Evolutionary conservation across 2,888 invertebrate species (phyloP), one percentile per base, ranked within the genome.

Genomic region (Calliopum simillimum): DNA sequence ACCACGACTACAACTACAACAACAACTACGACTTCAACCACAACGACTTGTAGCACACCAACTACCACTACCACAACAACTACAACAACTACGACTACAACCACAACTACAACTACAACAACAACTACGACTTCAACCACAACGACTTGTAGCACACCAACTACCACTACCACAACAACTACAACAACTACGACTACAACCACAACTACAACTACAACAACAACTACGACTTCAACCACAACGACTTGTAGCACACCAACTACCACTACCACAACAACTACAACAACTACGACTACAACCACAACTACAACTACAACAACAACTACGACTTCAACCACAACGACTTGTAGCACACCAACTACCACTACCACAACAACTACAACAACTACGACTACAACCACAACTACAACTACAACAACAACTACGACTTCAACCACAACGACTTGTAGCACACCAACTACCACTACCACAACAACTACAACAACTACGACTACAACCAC

Each of bases 241-340:
- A 46, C 49, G 3, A 62, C 53, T 14, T 16, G 25, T 2, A 33
- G 19, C 44, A 53, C 65, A 41, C 12, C 65, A 58, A 33, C 65
- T 2, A 23, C 61, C 0, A 61, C 44, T 2, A 14, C 41, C 19
- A 51, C 69, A 46, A 43, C 56, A 14, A 49, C 62, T 1, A 46
- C 67, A 1, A 25, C 56, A 46, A 8, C 8, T 47, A 47, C 21
- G 21, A 68, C 68, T 13, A n/a, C 33, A 55, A 59, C 43, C 1
- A 33, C 69, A 5, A 69, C 63, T n/a, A 33, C 56, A 56, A 63
- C 55, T 14, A 47, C 19, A 16, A 56, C 63, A 3, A 23, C 16
- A 4, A 41, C 19, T 14, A 49, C 63, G 2, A 23, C 16, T 1
- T 13, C 25, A 1, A 49, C 59, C 8, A 61, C 19, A 19, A 59